A percentile compares a stretch with the other conserved stretches of the same genome.
Conservation (phyloP, 2,797 vertebrate genomes). For the Melanotaenia boesemani region DNA sequence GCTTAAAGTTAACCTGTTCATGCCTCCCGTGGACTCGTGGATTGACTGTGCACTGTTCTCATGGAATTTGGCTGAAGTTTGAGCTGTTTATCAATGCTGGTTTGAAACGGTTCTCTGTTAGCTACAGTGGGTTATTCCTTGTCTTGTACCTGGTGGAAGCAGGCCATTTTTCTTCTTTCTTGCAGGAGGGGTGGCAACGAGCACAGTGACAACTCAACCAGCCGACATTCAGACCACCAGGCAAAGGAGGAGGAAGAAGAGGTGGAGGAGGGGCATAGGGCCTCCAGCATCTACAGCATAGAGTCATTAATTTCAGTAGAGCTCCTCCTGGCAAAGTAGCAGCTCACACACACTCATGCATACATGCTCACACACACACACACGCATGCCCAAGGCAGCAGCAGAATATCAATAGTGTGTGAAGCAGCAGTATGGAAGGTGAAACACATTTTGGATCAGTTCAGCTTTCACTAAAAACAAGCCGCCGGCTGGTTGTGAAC, state of each 20-base stretch:
- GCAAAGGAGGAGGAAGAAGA: conserved; percentile 1
- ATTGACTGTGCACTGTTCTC: conserved; percentile 1
- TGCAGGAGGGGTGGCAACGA: conserved; percentile 3
- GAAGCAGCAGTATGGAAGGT: conserved; percentile 39
- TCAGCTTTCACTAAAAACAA: conserved; percentile 40
- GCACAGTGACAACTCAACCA: conserved; percentile 23
- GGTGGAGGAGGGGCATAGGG: neutral
- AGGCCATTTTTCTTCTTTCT: conserved; percentile 23
- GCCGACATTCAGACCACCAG: conserved; percentile 27
- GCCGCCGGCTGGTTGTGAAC: conserved; percentile 32
- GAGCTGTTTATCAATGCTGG: conserved; percentile 8
- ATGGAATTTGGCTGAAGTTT: neutral
- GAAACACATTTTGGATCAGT: conserved; percentile 56
- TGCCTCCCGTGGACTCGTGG: neutral
- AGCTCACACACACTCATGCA: conserved; percentile 7
- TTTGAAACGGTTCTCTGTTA: conserved; percentile 9
- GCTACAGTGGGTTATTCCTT: neutral
- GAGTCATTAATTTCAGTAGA: conserved; percentile 52
- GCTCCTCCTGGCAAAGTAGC: conserved; percentile 50
- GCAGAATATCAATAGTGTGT: conserved; percentile 50
- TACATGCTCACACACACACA: conserved; percentile 1
- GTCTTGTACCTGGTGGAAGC: conserved; percentile 19
- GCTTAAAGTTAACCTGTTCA: neutral
- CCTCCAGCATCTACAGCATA: conserved; percentile 16
- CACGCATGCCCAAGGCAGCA: conserved; percentile 24